Percentiles rank a stretch among this genome's conserved stretches.
Conservation (phyloP, 2,113 vertebrate species). For the Myiozetetes cayanensis region DNA sequence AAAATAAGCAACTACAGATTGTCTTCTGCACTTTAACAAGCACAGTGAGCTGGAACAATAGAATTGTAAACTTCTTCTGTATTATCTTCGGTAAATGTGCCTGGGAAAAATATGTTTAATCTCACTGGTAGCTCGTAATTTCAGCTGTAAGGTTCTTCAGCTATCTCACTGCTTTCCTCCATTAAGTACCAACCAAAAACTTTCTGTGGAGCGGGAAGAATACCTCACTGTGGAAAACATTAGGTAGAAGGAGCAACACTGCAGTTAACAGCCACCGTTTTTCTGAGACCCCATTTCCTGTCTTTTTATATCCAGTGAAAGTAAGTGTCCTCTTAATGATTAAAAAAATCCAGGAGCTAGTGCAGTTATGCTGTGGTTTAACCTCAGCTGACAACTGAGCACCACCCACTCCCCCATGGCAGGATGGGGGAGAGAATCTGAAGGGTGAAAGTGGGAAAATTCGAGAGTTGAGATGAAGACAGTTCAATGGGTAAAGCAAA, state of each 20-base stretch:
- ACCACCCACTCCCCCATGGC: fast-evolving
- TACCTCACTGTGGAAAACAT: neutral
- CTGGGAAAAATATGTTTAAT: constrained; percentile 46
- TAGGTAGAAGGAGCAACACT: neutral
- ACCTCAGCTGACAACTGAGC: neutral
- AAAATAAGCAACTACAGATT: constrained; percentile 78
- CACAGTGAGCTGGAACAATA: constrained; percentile 63
- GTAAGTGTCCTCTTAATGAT: neutral
- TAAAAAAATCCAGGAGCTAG: neutral
- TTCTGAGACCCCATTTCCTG: neutral
- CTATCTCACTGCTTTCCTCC: neutral
- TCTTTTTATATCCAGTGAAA: neutral
- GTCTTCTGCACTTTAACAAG: constrained; percentile 69
- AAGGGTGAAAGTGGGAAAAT: neutral
- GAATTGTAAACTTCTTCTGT: constrained; percentile 52
- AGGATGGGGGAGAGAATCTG: neutral
- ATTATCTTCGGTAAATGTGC: constrained; percentile 39
- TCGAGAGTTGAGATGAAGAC: neutral
- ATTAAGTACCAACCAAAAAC: neutral
- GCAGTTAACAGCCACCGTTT: neutral
- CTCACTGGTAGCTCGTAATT: constrained; percentile 19
- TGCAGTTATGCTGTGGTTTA: neutral
- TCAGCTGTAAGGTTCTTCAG: constrained; percentile 12
- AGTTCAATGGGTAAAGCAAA: neutral
- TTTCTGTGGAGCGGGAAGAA: neutral